Percentiles rank a stretch among this genome's conserved stretches.
phyloP scores from a whole-genome alignment of 2,888 invertebrate genomes.

The Drosophila setosimentum region DNA sequence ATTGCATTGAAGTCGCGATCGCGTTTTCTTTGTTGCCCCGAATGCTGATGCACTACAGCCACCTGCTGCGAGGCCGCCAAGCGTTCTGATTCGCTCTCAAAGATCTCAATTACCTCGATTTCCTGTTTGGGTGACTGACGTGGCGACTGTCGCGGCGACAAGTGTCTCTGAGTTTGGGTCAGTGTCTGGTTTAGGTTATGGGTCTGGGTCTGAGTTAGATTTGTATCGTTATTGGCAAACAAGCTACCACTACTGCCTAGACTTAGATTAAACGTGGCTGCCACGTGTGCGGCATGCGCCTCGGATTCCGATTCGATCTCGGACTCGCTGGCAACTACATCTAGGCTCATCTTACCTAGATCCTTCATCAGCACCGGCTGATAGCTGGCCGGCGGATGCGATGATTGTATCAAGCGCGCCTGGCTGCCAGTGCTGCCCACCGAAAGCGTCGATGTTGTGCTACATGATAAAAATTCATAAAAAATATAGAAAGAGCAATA shows the following conservation, averaged over 20 bases:
- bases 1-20: conserved; percentile 50
- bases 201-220: conserved; percentile 9
- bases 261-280: conserved; percentile 83
- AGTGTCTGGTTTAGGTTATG: conserved; percentile 1
- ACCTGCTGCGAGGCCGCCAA: conserved; percentile 81
- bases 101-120: conserved; percentile 84
- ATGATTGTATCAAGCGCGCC: conserved; percentile 96
- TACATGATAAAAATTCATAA: conserved; percentile 78
- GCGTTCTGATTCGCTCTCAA: conserved; percentile 82
- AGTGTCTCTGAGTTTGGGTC: conserved; percentile 38
- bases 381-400: conserved; percentile 96
- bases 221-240: conserved; percentile 65
- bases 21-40: conserved; percentile 50
- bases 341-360: conserved; percentile 90
- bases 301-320: conserved; percentile 77
- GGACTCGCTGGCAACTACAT: conserved; percentile 48
- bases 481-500: conserved; percentile 40
- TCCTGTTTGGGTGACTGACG: conserved; percentile 85
- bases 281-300: conserved; percentile 76
- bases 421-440: conserved; percentile 97
- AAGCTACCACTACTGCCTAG: conserved; percentile 83
- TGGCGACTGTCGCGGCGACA: conserved; percentile 82
- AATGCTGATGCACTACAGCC: conserved; percentile 83
- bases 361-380: conserved; percentile 95
- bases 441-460: conserved; percentile 96